A percentile compares a stretch with the other conserved stretches of the same genome.
These are phyloP conservation scores for Carollia perspicillata DNA, from an alignment of 2,113 vertebrate genomes.

Conservation along the genomic window DNA sequence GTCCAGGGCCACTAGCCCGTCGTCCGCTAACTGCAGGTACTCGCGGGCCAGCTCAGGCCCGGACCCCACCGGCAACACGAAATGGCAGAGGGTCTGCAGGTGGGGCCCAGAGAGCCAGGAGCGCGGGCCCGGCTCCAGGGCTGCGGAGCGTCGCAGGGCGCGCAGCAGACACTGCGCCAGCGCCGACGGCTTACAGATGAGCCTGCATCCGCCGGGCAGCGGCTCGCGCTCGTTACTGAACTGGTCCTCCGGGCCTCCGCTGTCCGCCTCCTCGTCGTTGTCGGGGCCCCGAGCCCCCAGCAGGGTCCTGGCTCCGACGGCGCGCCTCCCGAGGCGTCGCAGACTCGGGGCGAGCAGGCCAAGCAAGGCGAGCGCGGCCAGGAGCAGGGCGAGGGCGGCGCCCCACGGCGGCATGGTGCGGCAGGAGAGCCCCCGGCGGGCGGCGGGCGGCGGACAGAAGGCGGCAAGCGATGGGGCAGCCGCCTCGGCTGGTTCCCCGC, in stretches of 20 bases:
- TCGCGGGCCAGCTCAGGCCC: constrained; percentile 81
- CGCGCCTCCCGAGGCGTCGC: not conserved
- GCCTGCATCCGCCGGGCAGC: constrained; percentile 66
- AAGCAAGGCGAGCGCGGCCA: not conserved
- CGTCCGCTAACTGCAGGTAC: constrained; percentile 84
- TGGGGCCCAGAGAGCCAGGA: constrained; percentile 78
- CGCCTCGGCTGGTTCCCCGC: not conserved
- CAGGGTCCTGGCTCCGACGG: not conserved
- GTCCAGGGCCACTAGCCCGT: constrained; percentile 86
- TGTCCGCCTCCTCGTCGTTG: constrained; percentile 13
- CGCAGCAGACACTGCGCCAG: constrained; percentile 82
- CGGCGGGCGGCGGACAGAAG: not conserved
- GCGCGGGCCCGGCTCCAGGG: constrained; percentile 39
- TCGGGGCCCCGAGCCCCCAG: not conserved
- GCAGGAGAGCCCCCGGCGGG: not conserved
- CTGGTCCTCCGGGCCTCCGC: constrained; percentile 48
- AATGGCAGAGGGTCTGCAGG: constrained; percentile 83
- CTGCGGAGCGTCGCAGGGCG: constrained; percentile 73
- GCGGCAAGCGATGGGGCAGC: not conserved
- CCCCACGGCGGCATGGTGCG: constrained; percentile 62
- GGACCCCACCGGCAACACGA: constrained; percentile 60
- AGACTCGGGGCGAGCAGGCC: not conserved
- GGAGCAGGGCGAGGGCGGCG: constrained; percentile 43
- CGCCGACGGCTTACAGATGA: constrained; percentile 86
- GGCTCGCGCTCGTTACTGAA: constrained; percentile 18